Evolutionary conservation across 2,888 invertebrate genomes (phyloP).

Genomic region (Drosophila yooni): DNA sequence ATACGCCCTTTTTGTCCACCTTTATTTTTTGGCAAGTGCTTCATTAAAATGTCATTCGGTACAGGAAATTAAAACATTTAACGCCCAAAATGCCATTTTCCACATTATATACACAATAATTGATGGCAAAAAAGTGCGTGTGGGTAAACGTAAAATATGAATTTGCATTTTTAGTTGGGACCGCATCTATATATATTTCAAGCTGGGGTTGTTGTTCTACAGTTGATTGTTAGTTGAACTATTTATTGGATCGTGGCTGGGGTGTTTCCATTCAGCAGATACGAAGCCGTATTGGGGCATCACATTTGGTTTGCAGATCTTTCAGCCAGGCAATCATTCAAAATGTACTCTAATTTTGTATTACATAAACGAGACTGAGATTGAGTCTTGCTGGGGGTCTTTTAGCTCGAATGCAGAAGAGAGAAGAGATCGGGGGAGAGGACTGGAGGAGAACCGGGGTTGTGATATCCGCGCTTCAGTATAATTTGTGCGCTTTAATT

Average conservation of each 20-base stretch:
- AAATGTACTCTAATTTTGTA: constrained; percentile 78
- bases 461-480: constrained; percentile 70
- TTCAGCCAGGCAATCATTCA: constrained; percentile 69
- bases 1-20: constrained; percentile 33
- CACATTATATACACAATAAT: constrained; percentile 43
- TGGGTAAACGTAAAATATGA: constrained; percentile 39
- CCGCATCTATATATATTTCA: constrained; percentile 1
- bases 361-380: constrained; percentile 67
- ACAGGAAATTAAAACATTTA: constrained; percentile 83
- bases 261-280: constrained; percentile 11
- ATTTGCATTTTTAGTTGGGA: constrained; percentile 22
- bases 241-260: constrained; percentile 27
- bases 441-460: constrained; percentile 25
- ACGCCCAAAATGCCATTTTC: constrained; percentile 63
- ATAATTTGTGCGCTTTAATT: constrained; percentile 81
- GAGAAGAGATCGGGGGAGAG: not conserved
- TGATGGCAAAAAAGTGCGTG: constrained; percentile 52
- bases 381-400: constrained; percentile 44
- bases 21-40: constrained; percentile 71
- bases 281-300: constrained; percentile 41
- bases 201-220: constrained; percentile 20
- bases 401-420: constrained; percentile 23
- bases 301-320: constrained; percentile 75
- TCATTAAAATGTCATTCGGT: constrained; percentile 83
- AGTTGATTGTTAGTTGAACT: constrained; percentile 40